Conservation (phyloP, 1,140 invertebrate species). For the Polyergus mexicanus region DNA sequence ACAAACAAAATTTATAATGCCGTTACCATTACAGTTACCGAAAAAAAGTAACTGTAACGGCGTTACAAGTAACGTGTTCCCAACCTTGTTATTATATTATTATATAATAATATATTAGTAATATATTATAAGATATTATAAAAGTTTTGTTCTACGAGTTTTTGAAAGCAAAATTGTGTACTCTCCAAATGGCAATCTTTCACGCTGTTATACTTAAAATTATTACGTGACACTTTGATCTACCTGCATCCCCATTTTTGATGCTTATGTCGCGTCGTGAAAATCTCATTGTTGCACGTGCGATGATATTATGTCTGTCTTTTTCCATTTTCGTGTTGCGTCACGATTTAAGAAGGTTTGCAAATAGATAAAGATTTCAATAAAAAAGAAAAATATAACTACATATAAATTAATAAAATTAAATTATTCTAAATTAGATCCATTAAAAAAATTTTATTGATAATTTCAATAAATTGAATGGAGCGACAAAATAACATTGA, state of each 20-base stretch:
- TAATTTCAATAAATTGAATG: not conserved
- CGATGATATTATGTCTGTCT: not conserved
- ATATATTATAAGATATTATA: not conserved
- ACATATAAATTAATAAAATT: not conserved
- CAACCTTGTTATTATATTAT: too few relatives aligned
- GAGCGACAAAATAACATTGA: not conserved
- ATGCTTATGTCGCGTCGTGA: slow-evolving; percentile 20
- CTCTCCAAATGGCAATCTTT: not conserved
- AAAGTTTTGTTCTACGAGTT: not conserved
- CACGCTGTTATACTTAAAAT: slow-evolving; percentile 7
- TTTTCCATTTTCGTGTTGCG: slow-evolving; percentile 1
- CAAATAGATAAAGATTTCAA: not conserved
- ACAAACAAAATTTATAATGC: too few relatives aligned
- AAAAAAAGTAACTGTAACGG: too few relatives aligned
- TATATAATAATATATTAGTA: too few relatives aligned
- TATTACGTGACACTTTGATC: slow-evolving; percentile 32
- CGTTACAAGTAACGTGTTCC: too few relatives aligned
- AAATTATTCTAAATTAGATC: not conserved
- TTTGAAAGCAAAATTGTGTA: not conserved
- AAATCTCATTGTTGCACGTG: slow-evolving; percentile 22
- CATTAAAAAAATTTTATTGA: not conserved
- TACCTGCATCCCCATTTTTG: slow-evolving; percentile 3
- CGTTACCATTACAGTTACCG: too few relatives aligned
- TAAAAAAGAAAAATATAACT: not conserved
- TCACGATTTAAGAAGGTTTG: slow-evolving; percentile 6